A percentile compares a stretch with the other conserved stretches of the same genome.
phyloP scores from a whole-genome alignment of 2,113 vertebrate genomes.

The Clarias magur region DNA sequence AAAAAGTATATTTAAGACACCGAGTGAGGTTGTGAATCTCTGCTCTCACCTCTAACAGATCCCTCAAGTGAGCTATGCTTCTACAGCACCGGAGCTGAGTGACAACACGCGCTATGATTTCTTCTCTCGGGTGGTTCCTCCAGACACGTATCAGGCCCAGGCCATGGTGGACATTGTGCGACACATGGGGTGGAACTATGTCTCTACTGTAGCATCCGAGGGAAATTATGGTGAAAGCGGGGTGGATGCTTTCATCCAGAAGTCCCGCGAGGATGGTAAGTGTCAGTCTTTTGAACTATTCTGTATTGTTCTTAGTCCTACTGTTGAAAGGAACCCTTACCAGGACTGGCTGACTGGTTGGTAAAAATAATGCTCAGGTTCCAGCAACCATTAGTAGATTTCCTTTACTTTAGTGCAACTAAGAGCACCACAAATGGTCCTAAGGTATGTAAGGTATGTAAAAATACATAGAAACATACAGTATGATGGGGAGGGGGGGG shows the following conservation, averaged over 20 bases:
- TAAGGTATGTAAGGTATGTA: too few species aligned
- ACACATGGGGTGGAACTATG: conserved; percentile 92
- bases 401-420: neutral
- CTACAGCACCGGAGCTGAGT: conserved; percentile 94
- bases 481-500: neutral
- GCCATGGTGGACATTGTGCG: conserved; percentile 98
- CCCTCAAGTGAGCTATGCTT: conserved; percentile 99
- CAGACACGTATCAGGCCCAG: conserved; percentile 97
- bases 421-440: neutral
- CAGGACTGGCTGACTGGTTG: neutral
- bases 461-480: neutral
- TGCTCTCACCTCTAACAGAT: conserved; percentile 77
- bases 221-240: conserved; percentile 98
- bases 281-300: conserved; percentile 16
- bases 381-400: neutral
- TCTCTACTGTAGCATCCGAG: conserved; percentile 92
- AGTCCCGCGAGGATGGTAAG: conserved; percentile 94
- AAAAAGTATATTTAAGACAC: conserved; percentile 26
- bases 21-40: conserved; percentile 32
- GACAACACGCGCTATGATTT: conserved; percentile 98
- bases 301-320: neutral
- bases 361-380: neutral
- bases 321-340: neutral
- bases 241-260: conserved; percentile 94
- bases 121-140: conserved; percentile 96